Evolutionary conservation across 2,888 invertebrate species (phyloP).

Genomic region (Meta bourneti): DNA sequence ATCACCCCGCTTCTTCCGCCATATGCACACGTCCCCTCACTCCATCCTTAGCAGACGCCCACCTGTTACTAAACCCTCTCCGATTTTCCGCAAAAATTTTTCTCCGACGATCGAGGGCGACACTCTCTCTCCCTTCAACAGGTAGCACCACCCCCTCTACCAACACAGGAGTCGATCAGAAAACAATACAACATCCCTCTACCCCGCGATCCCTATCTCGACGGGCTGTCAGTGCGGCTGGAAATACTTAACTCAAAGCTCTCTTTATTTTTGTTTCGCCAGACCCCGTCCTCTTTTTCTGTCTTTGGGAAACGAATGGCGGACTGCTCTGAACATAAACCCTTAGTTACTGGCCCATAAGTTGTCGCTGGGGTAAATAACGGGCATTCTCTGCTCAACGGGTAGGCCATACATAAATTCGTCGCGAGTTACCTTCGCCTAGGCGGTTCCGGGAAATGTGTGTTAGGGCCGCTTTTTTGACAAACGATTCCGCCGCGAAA

Average conservation of each 20-base stretch:
- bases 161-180: neutral
- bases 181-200: neutral
- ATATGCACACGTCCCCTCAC: neutral
- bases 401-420: conserved; percentile 55
- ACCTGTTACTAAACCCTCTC: conserved; percentile 41
- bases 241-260: conserved; percentile 52
- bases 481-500: conserved; percentile 30
- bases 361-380: conserved; percentile 54
- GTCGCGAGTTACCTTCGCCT: neutral
- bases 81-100: conserved; percentile 43
- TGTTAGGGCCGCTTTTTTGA: neutral
- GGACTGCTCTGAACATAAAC: conserved; percentile 58
- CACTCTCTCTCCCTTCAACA: conserved; percentile 16
- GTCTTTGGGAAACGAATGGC: conserved; percentile 47
- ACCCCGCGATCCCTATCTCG: conserved; percentile 25
- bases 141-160: conserved; percentile 2
- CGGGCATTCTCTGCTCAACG: conserved; percentile 40
- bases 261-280: neutral
- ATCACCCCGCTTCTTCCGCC: too few relatives aligned
- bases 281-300: conserved; percentile 4
- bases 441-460: conserved; percentile 41
- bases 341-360: conserved; percentile 63
- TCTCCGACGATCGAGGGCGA: conserved; percentile 24
- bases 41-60: conserved; percentile 13
- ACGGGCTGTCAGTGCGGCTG: conserved; percentile 21